These are phyloP conservation scores for Ochotona curzoniae DNA, from an alignment of 2,113 vertebrate species.

Conservation along the genomic window DNA sequence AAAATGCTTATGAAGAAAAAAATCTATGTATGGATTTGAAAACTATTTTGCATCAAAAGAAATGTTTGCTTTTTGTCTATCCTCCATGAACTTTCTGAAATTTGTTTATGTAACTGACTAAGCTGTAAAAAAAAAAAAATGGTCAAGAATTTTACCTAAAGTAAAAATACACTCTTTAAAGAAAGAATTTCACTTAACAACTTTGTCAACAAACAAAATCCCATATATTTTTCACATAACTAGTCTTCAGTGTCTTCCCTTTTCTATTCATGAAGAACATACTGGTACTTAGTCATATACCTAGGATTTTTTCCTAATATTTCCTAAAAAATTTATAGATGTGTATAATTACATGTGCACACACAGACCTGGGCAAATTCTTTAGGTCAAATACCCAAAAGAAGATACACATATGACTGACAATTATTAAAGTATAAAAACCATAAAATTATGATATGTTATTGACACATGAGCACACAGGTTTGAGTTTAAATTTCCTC, in stretches of 20 bases:
- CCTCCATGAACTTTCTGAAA: too few relatives aligned
- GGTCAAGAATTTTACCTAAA: not conserved
- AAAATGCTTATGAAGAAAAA: too few relatives aligned
- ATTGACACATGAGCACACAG: not conserved
- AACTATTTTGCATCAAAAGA: too few relatives aligned
- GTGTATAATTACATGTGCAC: not conserved
- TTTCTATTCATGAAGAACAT: not conserved
- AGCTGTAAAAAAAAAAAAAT: constrained; percentile 21
- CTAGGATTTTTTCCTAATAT: constrained; percentile 10
- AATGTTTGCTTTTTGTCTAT: too few relatives aligned
- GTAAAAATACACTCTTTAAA: too few relatives aligned
- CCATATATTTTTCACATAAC: not conserved
- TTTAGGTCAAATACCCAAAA: constrained; percentile 14
- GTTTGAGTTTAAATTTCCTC: not conserved
- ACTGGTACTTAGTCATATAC: not conserved
- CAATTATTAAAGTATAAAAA: not conserved
- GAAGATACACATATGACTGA: not conserved
- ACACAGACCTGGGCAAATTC: not conserved
- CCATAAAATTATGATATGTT: constrained; percentile 2
- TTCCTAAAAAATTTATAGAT: not conserved
- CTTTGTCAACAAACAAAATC: not conserved
- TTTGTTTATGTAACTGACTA: not conserved
- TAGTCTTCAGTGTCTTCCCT: not conserved
- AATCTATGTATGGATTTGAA: too few relatives aligned
- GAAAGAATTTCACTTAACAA: not conserved